These are phyloP conservation scores for Syrrhaptes paradoxus DNA, from an alignment of 2,113 vertebrate species.

Conservation along the genomic window DNA sequence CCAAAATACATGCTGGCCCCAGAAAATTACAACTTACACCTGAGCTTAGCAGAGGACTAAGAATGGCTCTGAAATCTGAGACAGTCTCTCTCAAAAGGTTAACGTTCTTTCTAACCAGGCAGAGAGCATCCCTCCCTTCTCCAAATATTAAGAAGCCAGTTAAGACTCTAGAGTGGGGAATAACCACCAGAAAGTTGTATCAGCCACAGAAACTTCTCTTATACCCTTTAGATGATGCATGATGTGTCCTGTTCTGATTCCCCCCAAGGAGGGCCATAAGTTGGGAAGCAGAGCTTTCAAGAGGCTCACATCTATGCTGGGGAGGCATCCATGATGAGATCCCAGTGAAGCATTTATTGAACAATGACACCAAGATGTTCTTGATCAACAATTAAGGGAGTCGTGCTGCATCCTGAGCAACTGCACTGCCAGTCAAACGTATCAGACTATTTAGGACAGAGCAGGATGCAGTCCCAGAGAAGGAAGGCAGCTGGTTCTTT, in stretches of 20 bases:
- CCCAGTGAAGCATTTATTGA: background rate
- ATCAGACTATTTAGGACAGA: background rate
- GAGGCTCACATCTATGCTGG: background rate
- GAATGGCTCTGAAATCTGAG: background rate
- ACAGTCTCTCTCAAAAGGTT: background rate
- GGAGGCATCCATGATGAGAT: background rate
- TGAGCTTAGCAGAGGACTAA: background rate
- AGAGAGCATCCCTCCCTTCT: background rate
- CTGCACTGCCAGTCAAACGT: fast-evolving
- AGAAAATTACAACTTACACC: background rate
- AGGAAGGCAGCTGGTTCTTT: background rate
- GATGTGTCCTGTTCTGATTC: background rate
- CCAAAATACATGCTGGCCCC: background rate
- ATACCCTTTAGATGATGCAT: background rate
- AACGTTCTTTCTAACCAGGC: background rate
- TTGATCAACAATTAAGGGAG: background rate
- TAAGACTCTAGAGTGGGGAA: background rate
- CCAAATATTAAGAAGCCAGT: background rate
- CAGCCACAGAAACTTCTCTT: background rate
- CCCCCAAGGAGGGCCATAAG: background rate
- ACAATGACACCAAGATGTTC: background rate
- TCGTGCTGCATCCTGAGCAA: background rate
- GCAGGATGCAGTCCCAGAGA: background rate
- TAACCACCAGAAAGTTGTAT: background rate
- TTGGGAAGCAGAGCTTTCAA: background rate